A percentile compares a stretch with the other conserved stretches of the same genome.
phyloP scores from a whole-genome alignment of 2,797 vertebrate genomes.

The Sebastes umbrosus region DNA sequence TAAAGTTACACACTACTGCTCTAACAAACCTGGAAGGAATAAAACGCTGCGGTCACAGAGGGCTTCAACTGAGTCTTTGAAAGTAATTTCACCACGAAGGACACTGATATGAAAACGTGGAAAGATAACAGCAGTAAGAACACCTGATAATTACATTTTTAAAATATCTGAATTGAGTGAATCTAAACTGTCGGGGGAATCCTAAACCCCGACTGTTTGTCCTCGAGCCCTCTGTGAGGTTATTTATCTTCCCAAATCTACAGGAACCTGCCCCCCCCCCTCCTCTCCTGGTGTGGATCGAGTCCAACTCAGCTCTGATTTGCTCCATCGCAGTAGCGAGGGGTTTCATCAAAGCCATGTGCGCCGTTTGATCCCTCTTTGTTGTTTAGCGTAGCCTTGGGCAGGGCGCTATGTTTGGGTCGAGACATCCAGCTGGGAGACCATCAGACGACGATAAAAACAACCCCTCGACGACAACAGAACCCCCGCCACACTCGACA shows the following conservation, averaged over 20 bases:
- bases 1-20: not conserved
- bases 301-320: conserved; percentile 46
- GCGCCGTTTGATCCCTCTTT: conserved; percentile 54
- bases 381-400: conserved; percentile 48
- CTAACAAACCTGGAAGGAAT: not conserved
- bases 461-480: not conserved
- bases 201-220: not conserved
- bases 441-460: conserved; percentile 31
- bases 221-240: not conserved
- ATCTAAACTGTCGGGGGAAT: not conserved
- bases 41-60: not conserved
- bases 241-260: conserved; percentile 8
- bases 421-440: conserved; percentile 49
- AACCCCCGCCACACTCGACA: conserved; percentile 13
- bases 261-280: not conserved
- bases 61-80: not conserved
- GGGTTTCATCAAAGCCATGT: conserved; percentile 65
- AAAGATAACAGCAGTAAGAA: not conserved
- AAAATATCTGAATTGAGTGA: not conserved
- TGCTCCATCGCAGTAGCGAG: conserved; percentile 30
- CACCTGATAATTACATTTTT: not conserved
- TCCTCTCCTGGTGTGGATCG: not conserved
- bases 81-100: not conserved
- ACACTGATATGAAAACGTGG: not conserved
- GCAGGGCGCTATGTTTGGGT: conserved; percentile 18